A percentile compares a stretch with the other conserved stretches of the same genome.
Conservation (phyloP, 2,888 invertebrate species). For the Shargacucullia verbasci region DNA sequence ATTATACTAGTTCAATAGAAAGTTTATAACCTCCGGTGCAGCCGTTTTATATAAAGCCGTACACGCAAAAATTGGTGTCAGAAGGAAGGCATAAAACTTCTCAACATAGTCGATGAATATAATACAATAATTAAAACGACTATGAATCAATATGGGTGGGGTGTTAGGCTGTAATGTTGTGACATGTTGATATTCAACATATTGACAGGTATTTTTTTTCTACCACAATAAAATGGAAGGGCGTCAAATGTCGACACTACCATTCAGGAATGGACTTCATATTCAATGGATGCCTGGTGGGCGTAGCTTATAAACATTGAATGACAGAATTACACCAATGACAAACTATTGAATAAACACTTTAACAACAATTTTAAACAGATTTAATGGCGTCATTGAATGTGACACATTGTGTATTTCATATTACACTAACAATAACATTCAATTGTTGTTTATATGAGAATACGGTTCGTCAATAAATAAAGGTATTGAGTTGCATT, state of each 20-base stretch:
- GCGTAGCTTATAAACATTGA: slow-evolving; percentile 69
- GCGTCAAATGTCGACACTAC: slow-evolving; percentile 64
- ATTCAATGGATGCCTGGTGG: slow-evolving; percentile 64
- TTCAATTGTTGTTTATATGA: slow-evolving; percentile 27
- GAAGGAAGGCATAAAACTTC: slow-evolving; percentile 68
- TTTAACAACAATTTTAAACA: slow-evolving; percentile 51
- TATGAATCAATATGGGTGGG: slow-evolving; percentile 28
- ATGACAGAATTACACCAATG: slow-evolving; percentile 59
- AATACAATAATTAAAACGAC: slow-evolving; percentile 43
- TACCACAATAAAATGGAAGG: slow-evolving; percentile 45
- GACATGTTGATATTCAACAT: slow-evolving; percentile 43
- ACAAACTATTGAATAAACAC: slow-evolving; percentile 57
- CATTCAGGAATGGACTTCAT: slow-evolving; percentile 59
- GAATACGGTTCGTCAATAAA: slow-evolving; percentile 22
- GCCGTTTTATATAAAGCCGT: slow-evolving; percentile 62
- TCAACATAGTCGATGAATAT: slow-evolving; percentile 45
- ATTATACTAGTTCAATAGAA: slow-evolving; percentile 73
- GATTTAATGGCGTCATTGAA: slow-evolving; percentile 52
- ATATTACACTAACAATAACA: slow-evolving; percentile 42
- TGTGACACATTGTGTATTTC: slow-evolving; percentile 49
- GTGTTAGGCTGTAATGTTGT: slow-evolving; percentile 31
- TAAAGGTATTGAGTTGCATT: slow-evolving; percentile 22
- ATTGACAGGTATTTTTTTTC: slow-evolving; percentile 41
- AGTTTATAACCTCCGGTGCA: slow-evolving; percentile 80
- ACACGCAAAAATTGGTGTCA: slow-evolving; percentile 66